These are phyloP conservation scores for Malurus leucopterus DNA, from an alignment of 2,797 vertebrate genomes.

Conservation along the genomic window DNA sequence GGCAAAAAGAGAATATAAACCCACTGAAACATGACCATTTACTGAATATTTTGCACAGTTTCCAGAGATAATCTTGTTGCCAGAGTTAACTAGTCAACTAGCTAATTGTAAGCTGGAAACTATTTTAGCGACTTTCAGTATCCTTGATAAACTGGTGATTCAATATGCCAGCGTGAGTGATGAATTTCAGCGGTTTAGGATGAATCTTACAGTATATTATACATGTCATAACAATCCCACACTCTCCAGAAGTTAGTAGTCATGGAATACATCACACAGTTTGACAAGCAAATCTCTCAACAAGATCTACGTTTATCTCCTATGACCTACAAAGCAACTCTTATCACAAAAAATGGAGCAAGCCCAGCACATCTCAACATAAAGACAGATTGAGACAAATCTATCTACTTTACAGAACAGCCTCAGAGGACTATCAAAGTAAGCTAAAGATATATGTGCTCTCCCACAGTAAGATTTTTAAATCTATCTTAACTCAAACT, in stretches of 20 bases:
- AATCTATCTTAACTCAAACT: conserved; percentile 37
- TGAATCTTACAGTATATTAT: conserved; percentile 59
- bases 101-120: conserved; percentile 24
- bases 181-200: conserved; percentile 58
- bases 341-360: conserved; percentile 66
- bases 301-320: conserved; percentile 62
- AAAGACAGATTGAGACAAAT: conserved; percentile 64
- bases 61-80: neutral
- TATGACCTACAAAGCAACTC: conserved; percentile 60
- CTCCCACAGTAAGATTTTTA: conserved; percentile 28
- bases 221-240: conserved; percentile 68
- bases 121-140: conserved; percentile 35
- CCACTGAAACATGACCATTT: neutral
- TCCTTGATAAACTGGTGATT: conserved; percentile 34
- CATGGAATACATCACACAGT: conserved; percentile 57
- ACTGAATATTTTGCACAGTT: neutral
- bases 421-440: conserved; percentile 36
- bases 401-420: conserved; percentile 49
- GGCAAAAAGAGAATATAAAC: fast-evolving
- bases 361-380: conserved; percentile 46
- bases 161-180: conserved; percentile 45
- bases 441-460: conserved; percentile 50
- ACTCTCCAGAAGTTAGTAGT: conserved; percentile 66
- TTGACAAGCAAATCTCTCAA: conserved; percentile 67
- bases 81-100: conserved; percentile 32